These are phyloP conservation scores for Vireo altiloquus DNA, from an alignment of 2,113 vertebrate genomes.

Conservation along the genomic window DNA sequence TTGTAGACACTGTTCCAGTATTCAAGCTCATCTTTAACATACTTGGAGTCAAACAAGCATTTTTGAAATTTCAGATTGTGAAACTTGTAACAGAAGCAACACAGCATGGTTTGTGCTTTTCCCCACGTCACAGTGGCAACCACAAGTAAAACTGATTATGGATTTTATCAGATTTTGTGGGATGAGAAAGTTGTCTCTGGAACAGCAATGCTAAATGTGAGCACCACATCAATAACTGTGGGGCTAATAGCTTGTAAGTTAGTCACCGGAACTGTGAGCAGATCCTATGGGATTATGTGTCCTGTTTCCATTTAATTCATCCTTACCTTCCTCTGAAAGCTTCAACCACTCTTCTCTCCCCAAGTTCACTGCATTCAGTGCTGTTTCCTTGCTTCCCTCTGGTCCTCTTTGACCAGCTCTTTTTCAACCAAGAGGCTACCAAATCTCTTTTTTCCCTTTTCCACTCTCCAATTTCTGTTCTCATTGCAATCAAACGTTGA, in stretches of 20 bases:
- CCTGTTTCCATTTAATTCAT: not conserved
- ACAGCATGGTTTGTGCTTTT: not conserved
- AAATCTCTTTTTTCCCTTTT: not conserved
- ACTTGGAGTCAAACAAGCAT: not conserved
- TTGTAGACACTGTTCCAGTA: not conserved
- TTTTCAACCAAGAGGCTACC: not conserved
- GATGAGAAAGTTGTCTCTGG: not conserved
- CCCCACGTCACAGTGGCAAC: not conserved
- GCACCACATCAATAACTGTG: not conserved
- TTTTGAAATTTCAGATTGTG: not conserved
- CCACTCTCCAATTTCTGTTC: not conserved
- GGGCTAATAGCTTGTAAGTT: not conserved
- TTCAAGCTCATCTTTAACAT: not conserved
- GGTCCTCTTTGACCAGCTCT: not conserved
- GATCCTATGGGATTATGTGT: not conserved
- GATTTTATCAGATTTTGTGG: not conserved
- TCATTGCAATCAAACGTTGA: not conserved
- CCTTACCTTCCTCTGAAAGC: not conserved
- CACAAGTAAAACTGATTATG: not conserved
- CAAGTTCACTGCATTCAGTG: not conserved
- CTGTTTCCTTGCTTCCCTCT: not conserved
- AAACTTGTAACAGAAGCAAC: not conserved
- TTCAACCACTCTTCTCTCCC: not conserved
- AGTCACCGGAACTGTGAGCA: not conserved
- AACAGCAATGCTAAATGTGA: not conserved